Evolutionary conservation across 2,888 invertebrate genomes (phyloP), one percentile per base, ranked within the genome.

Genomic region (Ophion costatus): DNA sequence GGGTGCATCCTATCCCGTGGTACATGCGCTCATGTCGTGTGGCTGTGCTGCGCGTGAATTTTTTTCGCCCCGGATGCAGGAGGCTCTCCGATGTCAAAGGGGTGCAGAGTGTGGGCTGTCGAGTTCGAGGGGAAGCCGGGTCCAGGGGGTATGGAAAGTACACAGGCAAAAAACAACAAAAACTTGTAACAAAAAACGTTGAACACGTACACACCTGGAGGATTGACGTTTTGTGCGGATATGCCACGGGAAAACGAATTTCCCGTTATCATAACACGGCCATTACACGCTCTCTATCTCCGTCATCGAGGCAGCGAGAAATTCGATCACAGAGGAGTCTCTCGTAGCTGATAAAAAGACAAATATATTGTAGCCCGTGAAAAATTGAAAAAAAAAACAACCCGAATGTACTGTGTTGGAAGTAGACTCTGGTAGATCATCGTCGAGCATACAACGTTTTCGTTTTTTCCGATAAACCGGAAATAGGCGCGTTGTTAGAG

Each of bases 51-150:
- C 78, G 57, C 20, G 67, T 78, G 24, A 78, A 82, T 78, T 78
- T 82, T 82, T 78, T 24, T 73, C 78, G 17, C 73, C n/a, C 69
- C 57, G 10, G 42, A 67, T 73, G 56, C 78, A 51, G 24, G 59
- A 51, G 51, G 56, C 51, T 83, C 79, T 79, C 83, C 59, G 59
- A 69, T 76, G 64, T 83, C 83, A 83, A 83, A 80, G 76, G 75
- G 75, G 64, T 51, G 56, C 74, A 22, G 9, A 59, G 74, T 69
- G 73, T 57, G 63, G 20, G 24, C 59, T 61, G 14, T 51, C 69
- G 67, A 56, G 61, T 70, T 42, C 14, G 22, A 7, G 7, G 61
- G 59, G 14, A 59, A 42, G 17, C 63, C 17, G 59, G 51, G 51
- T 51, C 51, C 33, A 69, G 63, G 51, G 51, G 14, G 17, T 51